A percentile compares a stretch with the other conserved stretches of the same genome.
These are phyloP conservation scores for Ridgeia piscesae DNA, from an alignment of 1,140 invertebrate species.

Conservation along the genomic window DNA sequence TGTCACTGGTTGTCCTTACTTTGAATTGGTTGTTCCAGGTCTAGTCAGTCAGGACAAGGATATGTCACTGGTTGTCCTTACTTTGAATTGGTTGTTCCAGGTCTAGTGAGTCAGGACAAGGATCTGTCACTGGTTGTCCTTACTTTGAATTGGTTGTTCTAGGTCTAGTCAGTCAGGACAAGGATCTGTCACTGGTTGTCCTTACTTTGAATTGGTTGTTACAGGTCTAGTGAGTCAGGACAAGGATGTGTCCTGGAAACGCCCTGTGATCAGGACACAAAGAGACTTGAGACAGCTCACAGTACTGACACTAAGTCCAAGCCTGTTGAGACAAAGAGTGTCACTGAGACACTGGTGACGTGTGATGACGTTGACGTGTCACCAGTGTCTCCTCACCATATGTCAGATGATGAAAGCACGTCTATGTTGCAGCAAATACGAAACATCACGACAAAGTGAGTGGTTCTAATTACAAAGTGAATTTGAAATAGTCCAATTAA, in stretches of 20 bases:
- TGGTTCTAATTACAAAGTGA: not conserved
- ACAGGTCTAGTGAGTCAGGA: not conserved
- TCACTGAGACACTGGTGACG: not conserved
- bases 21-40: too few relatives aligned
- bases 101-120: too few relatives aligned
- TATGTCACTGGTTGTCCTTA: too few relatives aligned
- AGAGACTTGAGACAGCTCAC: not conserved
- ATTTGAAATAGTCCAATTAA: not conserved
- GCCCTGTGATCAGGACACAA: not conserved
- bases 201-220: not conserved
- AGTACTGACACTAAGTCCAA: not conserved
- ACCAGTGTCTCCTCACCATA: not conserved
- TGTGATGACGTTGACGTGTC: not conserved
- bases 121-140: too few relatives aligned
- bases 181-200: not conserved
- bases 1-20: too few relatives aligned
- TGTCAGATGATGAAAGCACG: constrained; percentile 33
- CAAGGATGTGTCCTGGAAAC: not conserved
- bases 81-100: too few relatives aligned
- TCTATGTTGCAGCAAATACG: constrained; percentile 49
- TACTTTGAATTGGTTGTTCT: too few relatives aligned
- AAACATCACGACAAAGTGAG: constrained; percentile 48
- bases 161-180: not conserved
- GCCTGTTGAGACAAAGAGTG: not conserved
- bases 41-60: not conserved